Evolutionary conservation across 2,888 invertebrate species (phyloP), one percentile per base, ranked within the genome.

Genomic region (Stictocephala bisonia): DNA sequence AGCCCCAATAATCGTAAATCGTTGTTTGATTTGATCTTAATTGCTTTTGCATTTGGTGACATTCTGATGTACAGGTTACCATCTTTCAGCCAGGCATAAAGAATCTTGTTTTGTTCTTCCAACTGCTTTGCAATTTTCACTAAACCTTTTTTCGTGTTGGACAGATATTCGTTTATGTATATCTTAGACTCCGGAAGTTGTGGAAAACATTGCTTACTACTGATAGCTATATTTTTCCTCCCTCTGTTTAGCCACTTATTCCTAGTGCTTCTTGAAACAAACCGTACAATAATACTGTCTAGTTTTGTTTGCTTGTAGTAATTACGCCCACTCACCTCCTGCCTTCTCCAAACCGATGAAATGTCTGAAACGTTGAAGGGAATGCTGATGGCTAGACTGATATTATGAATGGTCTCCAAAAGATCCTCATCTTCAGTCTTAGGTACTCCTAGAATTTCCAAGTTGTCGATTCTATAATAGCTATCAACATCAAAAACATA

Each of bases 1-100:
- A 31, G 31, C 1, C 56, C 31, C n/a, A 56, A 20, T 4, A 15
- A 3, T 31, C 31, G 29, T 13, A 56, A 56, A 18, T 56, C 56
- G 9, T 56, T 27, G 15, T 26, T n/a, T n/a, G 56, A 56, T 27
- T 56, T 56, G 27, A 56, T 15, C 31, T 56, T 56, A 31, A 56
- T 31, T 1, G 56, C 56, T 24, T 56, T 56, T 4, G 29, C 29
- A 13, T 27, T 9, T 4, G 56, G 56, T 2, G 56, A 31, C 15
- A 29, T 56, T 31, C 56, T 56, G 29, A 56, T 18, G 31, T 56
- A 56, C 15, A 56, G 26, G 15, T 56, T 27, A 9, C 56, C 56
- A 20, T 56, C 56, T 15, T 56, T 56, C 31, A 56, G n/a, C 56
- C 56, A 56, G 7, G 56, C 56, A 27, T 15, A 56, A n/a, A 18